phyloP scores from a whole-genome alignment of 2,797 vertebrate genomes.

The Menidia menidia region DNA sequence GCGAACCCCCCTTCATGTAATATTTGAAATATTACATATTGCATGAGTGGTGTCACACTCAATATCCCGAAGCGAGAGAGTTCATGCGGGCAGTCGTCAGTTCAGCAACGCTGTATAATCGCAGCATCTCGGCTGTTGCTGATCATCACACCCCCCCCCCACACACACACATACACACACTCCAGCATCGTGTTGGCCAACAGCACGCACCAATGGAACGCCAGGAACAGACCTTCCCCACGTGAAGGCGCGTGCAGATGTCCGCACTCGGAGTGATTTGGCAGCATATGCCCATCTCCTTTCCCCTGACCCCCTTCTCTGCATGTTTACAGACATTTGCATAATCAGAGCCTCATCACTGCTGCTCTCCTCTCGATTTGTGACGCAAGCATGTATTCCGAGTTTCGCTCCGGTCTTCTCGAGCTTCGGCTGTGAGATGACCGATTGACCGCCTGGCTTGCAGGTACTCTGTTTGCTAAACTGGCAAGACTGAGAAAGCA shows the following conservation, averaged over 20 bases:
- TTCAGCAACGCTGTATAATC: neutral
- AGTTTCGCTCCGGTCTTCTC: neutral
- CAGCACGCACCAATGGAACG: constrained; percentile 48
- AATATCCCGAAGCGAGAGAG: too few relatives aligned
- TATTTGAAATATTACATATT: too few relatives aligned
- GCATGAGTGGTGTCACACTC: too few relatives aligned
- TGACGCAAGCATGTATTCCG: neutral
- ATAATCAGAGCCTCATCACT: constrained; percentile 35
- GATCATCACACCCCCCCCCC: constrained; percentile 5
- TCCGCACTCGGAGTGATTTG: constrained; percentile 31
- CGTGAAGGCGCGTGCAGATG: constrained; percentile 51
- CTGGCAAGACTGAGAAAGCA: too few relatives aligned
- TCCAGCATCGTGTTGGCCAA: constrained; percentile 22
- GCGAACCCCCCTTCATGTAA: too few relatives aligned
- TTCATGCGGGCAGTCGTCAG: too few relatives aligned
- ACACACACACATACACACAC: constrained; percentile 27
- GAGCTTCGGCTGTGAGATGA: too few relatives aligned
- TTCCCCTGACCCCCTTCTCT: constrained; percentile 1
- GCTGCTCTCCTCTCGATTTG: neutral
- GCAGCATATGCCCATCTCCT: constrained; percentile 26
- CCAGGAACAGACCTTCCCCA: constrained; percentile 36
- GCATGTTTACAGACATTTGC: constrained; percentile 42
- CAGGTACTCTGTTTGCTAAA: too few relatives aligned
- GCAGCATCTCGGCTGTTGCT: constrained; percentile 7
- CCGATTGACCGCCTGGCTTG: too few relatives aligned